phyloP scores from a whole-genome alignment of 2,888 invertebrate genomes.

The Diaphora mendica region DNA sequence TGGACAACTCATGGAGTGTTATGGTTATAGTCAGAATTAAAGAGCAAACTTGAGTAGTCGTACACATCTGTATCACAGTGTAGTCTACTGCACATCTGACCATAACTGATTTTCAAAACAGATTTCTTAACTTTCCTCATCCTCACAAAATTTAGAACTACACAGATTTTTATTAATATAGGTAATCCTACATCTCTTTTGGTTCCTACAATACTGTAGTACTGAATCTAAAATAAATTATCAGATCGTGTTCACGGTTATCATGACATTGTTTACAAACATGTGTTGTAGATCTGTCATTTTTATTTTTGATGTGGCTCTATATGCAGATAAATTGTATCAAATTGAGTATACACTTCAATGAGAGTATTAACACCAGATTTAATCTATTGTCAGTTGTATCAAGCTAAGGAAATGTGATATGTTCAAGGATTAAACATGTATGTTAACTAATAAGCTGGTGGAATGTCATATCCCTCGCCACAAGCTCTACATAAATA shows the following conservation, averaged over 20 bases:
- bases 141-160: neutral
- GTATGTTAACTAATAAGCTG: neutral
- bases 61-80: too few species aligned
- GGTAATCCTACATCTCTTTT: too few species aligned
- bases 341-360: neutral
- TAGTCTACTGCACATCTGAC: neutral
- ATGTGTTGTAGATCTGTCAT: neutral
- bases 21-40: neutral
- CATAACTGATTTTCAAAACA: neutral
- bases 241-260: neutral
- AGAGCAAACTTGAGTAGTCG: neutral
- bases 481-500: neutral
- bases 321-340: neutral
- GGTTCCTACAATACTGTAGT: too few species aligned
- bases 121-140: neutral
- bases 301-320: neutral
- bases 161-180: neutral
- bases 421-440: neutral
- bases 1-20: neutral
- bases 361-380: neutral
- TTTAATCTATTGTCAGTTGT: neutral
- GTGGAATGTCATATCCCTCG: too few species aligned
- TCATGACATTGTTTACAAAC: neutral
- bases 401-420: neutral
- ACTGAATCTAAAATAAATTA: too few species aligned